Evolutionary conservation across 2,888 invertebrate species (phyloP), one percentile per base, ranked within the genome.

Genomic region (Homarus gammarus): DNA sequence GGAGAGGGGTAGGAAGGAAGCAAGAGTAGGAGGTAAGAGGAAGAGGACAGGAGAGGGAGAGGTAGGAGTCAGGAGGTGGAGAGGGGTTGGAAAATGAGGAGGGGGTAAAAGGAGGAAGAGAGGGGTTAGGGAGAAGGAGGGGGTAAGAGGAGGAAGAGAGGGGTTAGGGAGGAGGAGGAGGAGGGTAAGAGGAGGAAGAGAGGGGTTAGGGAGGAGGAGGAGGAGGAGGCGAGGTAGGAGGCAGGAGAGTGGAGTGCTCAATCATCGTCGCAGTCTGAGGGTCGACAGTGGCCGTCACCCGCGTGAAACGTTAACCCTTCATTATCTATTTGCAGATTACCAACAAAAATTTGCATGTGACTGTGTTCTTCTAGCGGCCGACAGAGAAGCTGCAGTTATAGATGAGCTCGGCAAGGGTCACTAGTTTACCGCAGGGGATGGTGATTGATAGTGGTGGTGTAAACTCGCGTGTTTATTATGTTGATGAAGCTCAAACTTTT

Each of bases 271-370:
- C 12, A n/a, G 79, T 49, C 56, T 56, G 79, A 27, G 51, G n/a
- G 44, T 31, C 12, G 75, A 75, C 75, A 75, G 75, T 31, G 75
- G 75, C 75, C n/a, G 40, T 75, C 75, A 44, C 75, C 49, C 49
- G 38, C 15, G 64, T 49, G 40, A 75, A 75, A 75, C 33, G 38
- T 75, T 44, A 75, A 75, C 75, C 75, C 75, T 49, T 75, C 75
- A 75, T 75, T 75, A 44, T 75, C 75, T 75, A 10, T 75, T 75
- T 12, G 75, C 27, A 75, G n/a, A 75, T 44, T 75, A 75, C 44
- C 40, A 38, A 75, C 75, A 75, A 40, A 75, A n/a, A 75, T 75
- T 44, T 75, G 49, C 40, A 75, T 75, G 44, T 10, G 33, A 31
- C 31, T 44, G 75, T 27, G n/a, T 64, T 5, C 27, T 64, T 27